Conservation (phyloP, 1,140 invertebrate genomes). For the Bombus superbus region DNA sequence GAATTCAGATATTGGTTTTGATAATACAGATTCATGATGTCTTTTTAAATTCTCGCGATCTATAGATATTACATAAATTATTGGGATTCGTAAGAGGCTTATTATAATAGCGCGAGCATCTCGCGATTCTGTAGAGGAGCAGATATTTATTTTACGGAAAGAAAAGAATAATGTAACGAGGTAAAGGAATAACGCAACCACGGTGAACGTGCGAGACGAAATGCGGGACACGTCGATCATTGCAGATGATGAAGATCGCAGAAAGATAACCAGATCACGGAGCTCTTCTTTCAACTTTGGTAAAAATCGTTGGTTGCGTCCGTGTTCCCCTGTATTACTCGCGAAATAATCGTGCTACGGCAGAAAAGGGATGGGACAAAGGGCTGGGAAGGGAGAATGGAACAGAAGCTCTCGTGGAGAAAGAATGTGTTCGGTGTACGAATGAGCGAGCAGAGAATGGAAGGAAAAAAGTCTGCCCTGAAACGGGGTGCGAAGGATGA, state of each 20-base stretch:
- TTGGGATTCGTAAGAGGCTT: not conserved
- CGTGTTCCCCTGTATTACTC: conserved; percentile 18
- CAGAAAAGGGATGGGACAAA: conserved; percentile 4
- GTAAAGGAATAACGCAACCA: not conserved
- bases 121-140: not conserved
- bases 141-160: not conserved
- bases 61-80: not conserved
- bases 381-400: not conserved
- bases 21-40: too few species aligned
- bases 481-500: conserved; percentile 27
- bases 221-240: conserved; percentile 37
- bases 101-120: not conserved
- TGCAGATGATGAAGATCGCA: conserved; percentile 44
- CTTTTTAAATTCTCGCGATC: not conserved
- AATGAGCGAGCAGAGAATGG: conserved; percentile 1
- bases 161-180: not conserved
- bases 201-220: conserved; percentile 13
- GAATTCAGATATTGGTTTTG: too few species aligned
- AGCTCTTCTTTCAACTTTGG: conserved; percentile 38
- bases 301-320: conserved; percentile 23
- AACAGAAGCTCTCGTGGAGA: conserved; percentile 23
- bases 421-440: conserved; percentile 25
- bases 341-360: conserved; percentile 35
- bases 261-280: conserved; percentile 51
- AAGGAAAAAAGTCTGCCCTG: conserved; percentile 10